Evolutionary conservation across 2,113 vertebrate species (phyloP).

Genomic region (Myodes glareolus): DNA sequence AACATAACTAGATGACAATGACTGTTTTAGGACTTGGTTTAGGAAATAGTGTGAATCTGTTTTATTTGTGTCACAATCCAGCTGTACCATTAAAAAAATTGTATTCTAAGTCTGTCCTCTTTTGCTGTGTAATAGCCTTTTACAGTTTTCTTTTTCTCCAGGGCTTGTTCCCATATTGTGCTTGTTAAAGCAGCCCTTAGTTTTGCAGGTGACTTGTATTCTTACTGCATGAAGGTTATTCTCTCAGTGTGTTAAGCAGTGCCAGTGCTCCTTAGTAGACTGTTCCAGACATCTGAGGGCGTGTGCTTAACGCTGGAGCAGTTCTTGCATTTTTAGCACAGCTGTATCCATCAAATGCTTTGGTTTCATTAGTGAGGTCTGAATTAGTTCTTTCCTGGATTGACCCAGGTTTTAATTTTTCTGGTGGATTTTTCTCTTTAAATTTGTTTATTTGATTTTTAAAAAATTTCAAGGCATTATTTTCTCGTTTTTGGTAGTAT

Average conservation of each 20-base stretch:
- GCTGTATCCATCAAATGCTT: background rate
- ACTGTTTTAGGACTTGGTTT: background rate
- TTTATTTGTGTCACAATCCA: slow-evolving; percentile 49
- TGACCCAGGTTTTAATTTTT: slow-evolving; percentile 42
- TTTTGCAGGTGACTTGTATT: background rate
- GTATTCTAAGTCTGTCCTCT: background rate
- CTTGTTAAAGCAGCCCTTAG: background rate
- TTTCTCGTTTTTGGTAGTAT: slow-evolving; percentile 17
- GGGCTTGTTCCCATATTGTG: background rate
- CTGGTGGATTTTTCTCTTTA: slow-evolving; percentile 29
- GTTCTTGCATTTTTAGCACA: background rate
- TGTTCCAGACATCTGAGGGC: background rate
- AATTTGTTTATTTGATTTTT: slow-evolving; percentile 29
- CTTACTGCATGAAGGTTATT: background rate
- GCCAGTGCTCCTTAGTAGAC: background rate
- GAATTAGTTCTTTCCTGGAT: slow-evolving; percentile 7
- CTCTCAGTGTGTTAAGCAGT: background rate
- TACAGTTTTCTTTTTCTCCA: background rate
- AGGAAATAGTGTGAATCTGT: slow-evolving; percentile 44
- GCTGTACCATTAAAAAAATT: background rate
- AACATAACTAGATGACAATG: background rate
- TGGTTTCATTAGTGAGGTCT: slow-evolving; percentile 31
- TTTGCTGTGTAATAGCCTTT: background rate
- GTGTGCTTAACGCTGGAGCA: background rate
- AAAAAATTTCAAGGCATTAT: slow-evolving; percentile 46